These are phyloP conservation scores for Eulemur coronatus DNA, from an alignment of 2,797 vertebrate genomes.

Conservation along the genomic window DNA sequence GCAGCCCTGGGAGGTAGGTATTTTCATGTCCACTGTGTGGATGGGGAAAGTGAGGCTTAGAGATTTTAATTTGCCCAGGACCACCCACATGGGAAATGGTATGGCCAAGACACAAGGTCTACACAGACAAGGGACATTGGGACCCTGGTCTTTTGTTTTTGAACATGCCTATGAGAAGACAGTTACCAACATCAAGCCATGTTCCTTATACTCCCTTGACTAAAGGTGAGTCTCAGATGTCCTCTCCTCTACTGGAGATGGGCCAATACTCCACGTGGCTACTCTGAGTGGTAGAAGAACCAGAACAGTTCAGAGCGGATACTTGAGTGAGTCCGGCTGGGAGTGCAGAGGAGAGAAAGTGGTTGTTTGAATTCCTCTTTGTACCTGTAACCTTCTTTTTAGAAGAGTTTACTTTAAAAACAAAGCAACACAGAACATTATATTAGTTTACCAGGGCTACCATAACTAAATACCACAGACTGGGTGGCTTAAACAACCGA, in stretches of 20 bases:
- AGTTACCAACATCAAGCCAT: not conserved
- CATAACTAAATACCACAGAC: not conserved
- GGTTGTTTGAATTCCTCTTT: not conserved
- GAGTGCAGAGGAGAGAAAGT: too few relatives aligned
- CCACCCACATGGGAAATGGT: not conserved
- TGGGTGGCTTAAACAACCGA: not conserved
- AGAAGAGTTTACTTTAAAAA: not conserved
- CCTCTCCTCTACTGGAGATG: not conserved
- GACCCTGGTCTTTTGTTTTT: not conserved
- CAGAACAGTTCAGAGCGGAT: not conserved
- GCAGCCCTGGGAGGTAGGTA: not conserved
- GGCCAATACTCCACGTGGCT: not conserved
- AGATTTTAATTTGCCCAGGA: not conserved
- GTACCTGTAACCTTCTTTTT: not conserved
- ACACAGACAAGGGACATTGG: too few relatives aligned
- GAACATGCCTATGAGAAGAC: not conserved
- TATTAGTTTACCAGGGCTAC: not conserved
- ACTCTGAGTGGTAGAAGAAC: not conserved
- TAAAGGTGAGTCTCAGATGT: not conserved
- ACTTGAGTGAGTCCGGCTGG: not conserved
- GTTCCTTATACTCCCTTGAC: accelerated
- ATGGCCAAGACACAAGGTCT: not conserved
- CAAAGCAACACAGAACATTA: not conserved
- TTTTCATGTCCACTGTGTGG: not conserved
- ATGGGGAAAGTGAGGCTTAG: not conserved